A percentile compares a stretch with the other conserved stretches of the same genome.
These are phyloP conservation scores for Drosophila lutescens DNA, from an alignment of 2,888 invertebrate genomes.

Conservation along the genomic window DNA sequence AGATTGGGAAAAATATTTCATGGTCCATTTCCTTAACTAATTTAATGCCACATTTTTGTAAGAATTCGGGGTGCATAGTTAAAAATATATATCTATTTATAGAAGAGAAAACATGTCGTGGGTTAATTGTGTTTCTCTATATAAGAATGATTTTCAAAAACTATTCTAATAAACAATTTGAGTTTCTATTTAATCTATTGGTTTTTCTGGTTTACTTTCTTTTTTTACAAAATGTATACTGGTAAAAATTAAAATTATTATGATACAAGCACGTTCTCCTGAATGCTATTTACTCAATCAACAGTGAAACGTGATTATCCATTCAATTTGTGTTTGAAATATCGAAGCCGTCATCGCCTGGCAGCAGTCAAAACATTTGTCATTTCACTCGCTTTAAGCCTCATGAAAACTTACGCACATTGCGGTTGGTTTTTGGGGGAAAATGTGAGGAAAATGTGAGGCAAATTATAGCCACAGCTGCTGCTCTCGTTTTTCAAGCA, in stretches of 20 bases:
- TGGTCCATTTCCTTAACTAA: neutral
- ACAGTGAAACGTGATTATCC: constrained; percentile 12
- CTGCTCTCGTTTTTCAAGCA: constrained; percentile 64
- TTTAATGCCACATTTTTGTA: neutral
- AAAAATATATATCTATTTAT: too few relatives aligned
- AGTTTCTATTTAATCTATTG: too few relatives aligned
- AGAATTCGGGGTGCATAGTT: too few relatives aligned
- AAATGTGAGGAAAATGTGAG: constrained; percentile 28
- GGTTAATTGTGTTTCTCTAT: too few relatives aligned
- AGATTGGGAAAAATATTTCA: neutral
- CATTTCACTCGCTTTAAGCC: constrained; percentile 12
- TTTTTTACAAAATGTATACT: too few relatives aligned
- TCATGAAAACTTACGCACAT: constrained; percentile 30
- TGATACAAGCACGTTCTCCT: neutral
- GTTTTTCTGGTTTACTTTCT: too few relatives aligned
- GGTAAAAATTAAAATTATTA: fast-evolving
- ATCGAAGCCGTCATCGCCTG: constrained; percentile 5
- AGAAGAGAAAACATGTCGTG: too few relatives aligned
- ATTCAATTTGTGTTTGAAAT: neutral
- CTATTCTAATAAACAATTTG: too few relatives aligned
- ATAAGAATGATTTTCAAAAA: too few relatives aligned
- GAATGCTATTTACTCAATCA: constrained; percentile 6
- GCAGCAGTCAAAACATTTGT: constrained; percentile 24
- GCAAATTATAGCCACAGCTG: constrained; percentile 60
- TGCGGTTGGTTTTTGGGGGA: constrained; percentile 19